phyloP scores from a whole-genome alignment of 2,113 vertebrate species.

The Muntiacus muntjak region DNA sequence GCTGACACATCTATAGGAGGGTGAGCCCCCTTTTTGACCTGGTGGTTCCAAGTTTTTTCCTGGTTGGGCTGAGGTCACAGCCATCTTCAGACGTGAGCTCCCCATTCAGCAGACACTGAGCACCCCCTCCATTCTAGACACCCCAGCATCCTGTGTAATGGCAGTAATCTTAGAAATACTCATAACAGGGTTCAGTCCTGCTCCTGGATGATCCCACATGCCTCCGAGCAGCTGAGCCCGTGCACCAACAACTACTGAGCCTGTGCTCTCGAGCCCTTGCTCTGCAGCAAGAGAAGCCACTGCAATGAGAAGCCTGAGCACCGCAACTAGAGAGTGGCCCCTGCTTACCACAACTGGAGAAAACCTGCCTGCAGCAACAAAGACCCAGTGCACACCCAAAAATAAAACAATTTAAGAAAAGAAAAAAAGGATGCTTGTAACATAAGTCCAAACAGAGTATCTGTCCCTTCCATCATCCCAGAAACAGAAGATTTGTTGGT shows the following conservation, averaged over 20 bases:
- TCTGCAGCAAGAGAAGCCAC: background rate
- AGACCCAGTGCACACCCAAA: background rate
- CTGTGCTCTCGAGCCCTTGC: background rate
- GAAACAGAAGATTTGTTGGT: background rate
- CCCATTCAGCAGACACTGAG: background rate
- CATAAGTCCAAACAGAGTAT: background rate
- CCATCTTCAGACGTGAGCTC: background rate
- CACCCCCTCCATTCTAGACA: background rate
- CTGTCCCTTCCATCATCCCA: rapidly evolving
- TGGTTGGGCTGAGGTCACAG: background rate
- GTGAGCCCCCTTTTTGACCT: no score
- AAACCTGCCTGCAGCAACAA: background rate
- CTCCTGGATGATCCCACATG: background rate
- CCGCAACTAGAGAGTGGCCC: background rate
- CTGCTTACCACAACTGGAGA: background rate
- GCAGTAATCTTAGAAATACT: background rate
- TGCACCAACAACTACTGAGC: background rate
- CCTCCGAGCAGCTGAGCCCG: background rate
- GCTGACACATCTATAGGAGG: background rate
- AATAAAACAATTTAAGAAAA: background rate
- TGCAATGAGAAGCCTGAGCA: background rate
- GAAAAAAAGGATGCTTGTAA: background rate
- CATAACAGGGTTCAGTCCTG: background rate
- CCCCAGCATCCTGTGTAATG: background rate
- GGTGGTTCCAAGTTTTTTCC: background rate